A percentile compares a stretch with the other conserved stretches of the same genome.
Evolutionary conservation across 1,140 invertebrate species (phyloP).

Genomic region (Rhopalosiphum padi): DNA sequence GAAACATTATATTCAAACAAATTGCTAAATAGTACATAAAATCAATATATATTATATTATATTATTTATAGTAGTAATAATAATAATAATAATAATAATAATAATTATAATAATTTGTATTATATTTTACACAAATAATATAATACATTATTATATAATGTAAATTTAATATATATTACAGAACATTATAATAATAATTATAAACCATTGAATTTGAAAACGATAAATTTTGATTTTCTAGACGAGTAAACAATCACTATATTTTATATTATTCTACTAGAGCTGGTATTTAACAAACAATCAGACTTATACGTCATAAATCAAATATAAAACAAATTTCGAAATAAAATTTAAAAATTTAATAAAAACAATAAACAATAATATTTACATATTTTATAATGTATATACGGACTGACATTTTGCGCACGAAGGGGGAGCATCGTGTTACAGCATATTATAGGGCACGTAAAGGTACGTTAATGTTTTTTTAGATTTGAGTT

Average conservation of each 20-base stretch:
- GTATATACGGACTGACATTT: background rate
- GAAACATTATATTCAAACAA: background rate
- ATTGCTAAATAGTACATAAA: background rate
- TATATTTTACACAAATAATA: background rate
- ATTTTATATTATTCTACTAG: background rate
- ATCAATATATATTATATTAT: background rate
- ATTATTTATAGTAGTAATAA: background rate
- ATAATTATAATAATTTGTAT: background rate
- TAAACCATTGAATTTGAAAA: background rate
- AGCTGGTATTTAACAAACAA: background rate
- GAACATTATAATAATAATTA: background rate
- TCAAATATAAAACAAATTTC: background rate
- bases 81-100: background rate
- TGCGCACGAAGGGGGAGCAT: no score
- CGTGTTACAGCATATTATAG: background rate
- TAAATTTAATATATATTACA: constrained; percentile 1
- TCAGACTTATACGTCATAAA: constrained; percentile 3
- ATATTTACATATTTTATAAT: background rate
- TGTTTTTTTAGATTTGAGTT: background rate
- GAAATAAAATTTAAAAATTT: background rate
- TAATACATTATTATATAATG: background rate
- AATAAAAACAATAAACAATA: background rate
- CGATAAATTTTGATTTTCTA: background rate
- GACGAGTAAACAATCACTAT: background rate
- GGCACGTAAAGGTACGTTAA: background rate